Evolutionary conservation across 2,113 vertebrate genomes (phyloP), one percentile per base, ranked within the genome.

Genomic region (Chaetodon auriga): DNA sequence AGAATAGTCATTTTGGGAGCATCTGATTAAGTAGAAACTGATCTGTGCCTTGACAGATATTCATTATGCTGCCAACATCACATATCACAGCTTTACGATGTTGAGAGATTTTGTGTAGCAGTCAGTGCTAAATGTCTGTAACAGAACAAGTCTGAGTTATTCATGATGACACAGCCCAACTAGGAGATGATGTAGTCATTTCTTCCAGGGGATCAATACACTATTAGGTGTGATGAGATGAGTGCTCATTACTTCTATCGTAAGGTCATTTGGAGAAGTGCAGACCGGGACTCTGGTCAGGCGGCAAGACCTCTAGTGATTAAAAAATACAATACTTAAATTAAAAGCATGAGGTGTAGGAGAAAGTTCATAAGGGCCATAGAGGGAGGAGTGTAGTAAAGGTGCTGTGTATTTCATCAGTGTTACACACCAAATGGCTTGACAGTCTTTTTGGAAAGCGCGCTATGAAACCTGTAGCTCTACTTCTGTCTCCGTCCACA

Each of bases 121-220:
- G 63, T 57, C 55, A 51, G 21, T 13, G 41, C 4, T 46, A 46
- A 45, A 49, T 76, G 15, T 64, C 46, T 64, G 49, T 6, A 25
- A 69, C 21, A 35, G 64, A 68, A 74, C 51, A 58, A 53, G 49
- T 57, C 41, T 0, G 2, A 9, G 55, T 30, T 19, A 10, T 69
- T 60, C 10, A 68, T 49, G 45, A 68, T 75, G 81, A 85, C 61
- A 81, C 65, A n/a, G 74, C 54, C 46, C 38, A 49, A 25, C 62
- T 57, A 71, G 73, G 12, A 77, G 66, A 78, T 79, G 78, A 83
- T 89, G 84, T 78, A 86, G 75, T 80, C 19, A 81, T 89, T 86
- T 83, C 64, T 84, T 54, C 49, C 30, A 73, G 61, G 51, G 65
- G 76, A 90, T 93, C 82, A 82, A 90, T 90, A 84, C 21, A 68